Evolutionary conservation across 2,797 vertebrate species (phyloP), one percentile per base, ranked within the genome.

Genomic region (Melanotaenia pygmaea): DNA sequence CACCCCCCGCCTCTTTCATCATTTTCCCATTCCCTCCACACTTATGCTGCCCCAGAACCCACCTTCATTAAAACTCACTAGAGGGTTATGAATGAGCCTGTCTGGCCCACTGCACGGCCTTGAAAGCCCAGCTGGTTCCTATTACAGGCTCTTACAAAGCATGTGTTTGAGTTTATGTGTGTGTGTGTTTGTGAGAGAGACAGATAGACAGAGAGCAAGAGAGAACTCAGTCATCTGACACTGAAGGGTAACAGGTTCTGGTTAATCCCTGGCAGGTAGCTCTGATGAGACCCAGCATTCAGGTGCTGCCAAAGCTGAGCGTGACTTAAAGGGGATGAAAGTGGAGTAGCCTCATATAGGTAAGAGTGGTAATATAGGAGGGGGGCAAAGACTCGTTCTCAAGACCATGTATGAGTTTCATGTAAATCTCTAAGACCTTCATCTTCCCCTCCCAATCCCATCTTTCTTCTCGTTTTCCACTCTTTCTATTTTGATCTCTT

Each of bases 271-370:
- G 96, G 95, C 97, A 98, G 96, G 96, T 96, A 96, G 92, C 85
- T 88, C 91, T 98, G 97, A 97, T 89, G 91, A 95, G 95, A 95
- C 90, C 88, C 96, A 98, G 96, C 91, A 92, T 91, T 93, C 93
- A 94, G 94, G 93, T 94, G 94, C 86, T 80, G 88, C 77, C 71
- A 76, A 77, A 74, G 32, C 16, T 26, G 61, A 72, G 34, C 13
- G 13, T 59, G 67, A 60, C 60, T 67, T 43, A 3, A 40, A 66
- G 65, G 67, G 60, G 62, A 16, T 57, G 32, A 37, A 59, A 59
- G 53, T 57, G 9, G 50, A 37, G 65, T 0, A 10, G 53, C 20
- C 5, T 37, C 40, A n/a, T 67, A 71, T 54, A 66, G 71, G 56
- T 35, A 22, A 62, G 69, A 32, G 59, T 30, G 16, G 40, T 45